Evolutionary conservation across 2,113 vertebrate genomes (phyloP).

Genomic region (Empidonax alnorum): DNA sequence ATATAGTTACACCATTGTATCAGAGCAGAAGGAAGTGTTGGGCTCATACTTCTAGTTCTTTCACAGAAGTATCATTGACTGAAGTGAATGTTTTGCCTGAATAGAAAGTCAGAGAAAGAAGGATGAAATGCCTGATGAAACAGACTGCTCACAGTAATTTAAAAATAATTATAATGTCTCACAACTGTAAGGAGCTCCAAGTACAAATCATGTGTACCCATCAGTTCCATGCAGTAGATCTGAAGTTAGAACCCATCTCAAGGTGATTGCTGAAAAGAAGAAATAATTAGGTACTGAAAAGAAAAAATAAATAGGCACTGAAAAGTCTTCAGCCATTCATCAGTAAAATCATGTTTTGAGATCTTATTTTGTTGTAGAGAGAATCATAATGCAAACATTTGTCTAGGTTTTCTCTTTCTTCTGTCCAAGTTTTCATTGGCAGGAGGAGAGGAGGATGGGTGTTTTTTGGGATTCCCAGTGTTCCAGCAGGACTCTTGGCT

Average conservation of each 20-base stretch:
- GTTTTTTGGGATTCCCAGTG: background rate
- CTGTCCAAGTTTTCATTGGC: background rate
- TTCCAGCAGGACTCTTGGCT: background rate
- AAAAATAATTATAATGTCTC: background rate
- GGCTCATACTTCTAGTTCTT: background rate
- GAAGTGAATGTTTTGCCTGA: background rate
- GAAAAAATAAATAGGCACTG: background rate
- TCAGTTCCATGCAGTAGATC: background rate
- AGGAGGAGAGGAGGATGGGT: background rate
- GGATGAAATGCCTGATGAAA: background rate
- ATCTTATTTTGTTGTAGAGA: background rate
- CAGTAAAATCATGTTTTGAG: background rate
- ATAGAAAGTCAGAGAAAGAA: background rate
- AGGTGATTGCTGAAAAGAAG: background rate
- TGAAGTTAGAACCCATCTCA: background rate
- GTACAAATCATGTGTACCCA: background rate
- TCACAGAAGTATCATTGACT: constrained; percentile 10
- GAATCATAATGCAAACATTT: background rate
- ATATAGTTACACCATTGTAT: background rate
- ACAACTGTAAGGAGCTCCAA: background rate
- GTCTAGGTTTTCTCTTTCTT: background rate
- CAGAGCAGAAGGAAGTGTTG: background rate
- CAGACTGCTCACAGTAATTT: background rate
- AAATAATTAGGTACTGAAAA: background rate
- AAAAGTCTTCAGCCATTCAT: background rate